Percentiles rank a stretch among this genome's conserved stretches.
Conservation (phyloP, 1,140 invertebrate species). For the Penaeus vannamei region DNA sequence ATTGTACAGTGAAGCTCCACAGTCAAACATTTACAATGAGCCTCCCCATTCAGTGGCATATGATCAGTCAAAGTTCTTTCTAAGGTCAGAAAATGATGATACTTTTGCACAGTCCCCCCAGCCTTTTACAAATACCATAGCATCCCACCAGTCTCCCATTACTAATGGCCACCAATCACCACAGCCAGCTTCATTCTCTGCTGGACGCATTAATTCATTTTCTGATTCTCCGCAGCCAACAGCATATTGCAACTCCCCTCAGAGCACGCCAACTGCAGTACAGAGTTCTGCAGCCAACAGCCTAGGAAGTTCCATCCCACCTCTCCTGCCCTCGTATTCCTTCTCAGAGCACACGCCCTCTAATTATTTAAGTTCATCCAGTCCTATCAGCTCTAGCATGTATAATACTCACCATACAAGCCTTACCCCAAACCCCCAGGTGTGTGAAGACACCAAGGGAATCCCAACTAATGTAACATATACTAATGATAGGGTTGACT, state of each 20-base stretch:
- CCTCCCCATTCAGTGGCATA: too few relatives aligned
- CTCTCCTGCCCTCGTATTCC: constrained; percentile 25
- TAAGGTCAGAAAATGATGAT: neutral
- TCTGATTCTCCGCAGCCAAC: constrained; percentile 33
- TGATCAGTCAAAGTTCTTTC: neutral
- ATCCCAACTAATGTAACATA: too few relatives aligned
- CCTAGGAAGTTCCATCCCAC: constrained; percentile 3
- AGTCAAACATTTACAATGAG: neutral
- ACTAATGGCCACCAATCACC: constrained; percentile 5
- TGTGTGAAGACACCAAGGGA: too few relatives aligned
- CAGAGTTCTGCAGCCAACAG: neutral
- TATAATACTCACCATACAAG: too few relatives aligned
- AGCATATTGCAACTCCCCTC: constrained; percentile 22
- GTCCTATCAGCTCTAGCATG: too few relatives aligned
- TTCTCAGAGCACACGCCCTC: neutral
- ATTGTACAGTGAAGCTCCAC: neutral
- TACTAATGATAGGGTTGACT: too few relatives aligned
- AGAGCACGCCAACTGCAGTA: constrained; percentile 5
- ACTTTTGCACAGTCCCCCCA: constrained; percentile 29
- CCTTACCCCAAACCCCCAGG: too few relatives aligned
- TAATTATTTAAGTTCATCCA: too few relatives aligned
- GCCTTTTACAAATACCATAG: neutral
- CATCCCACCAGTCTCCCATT: neutral
- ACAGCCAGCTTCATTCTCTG: constrained; percentile 18
- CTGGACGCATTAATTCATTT: constrained; percentile 6